Evolutionary conservation across 30 jellyfish, hydroid and myxozoan genomes (phyloP), one percentile per base, ranked within the genome.

Genomic region (Nemopilema nomurai): DNA sequence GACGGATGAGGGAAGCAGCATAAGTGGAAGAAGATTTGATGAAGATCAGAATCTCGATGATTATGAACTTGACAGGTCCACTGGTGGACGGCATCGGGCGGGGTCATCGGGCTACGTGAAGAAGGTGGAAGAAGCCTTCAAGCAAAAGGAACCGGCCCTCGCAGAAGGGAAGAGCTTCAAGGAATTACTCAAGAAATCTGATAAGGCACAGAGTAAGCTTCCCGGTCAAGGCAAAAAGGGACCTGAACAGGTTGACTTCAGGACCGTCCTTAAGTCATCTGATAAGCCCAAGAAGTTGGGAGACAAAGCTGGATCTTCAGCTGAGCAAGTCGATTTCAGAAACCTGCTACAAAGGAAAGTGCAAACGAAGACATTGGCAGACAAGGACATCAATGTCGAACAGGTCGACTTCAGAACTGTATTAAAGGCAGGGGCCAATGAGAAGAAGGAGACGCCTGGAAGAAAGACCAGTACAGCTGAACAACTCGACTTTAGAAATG

Each of bases 371-470:
- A 82, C 96, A 21, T 75, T 89, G 31, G 91, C 91, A 31, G 94
- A 94, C 51, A 89, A 85, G 51, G 99, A 84, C 9, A 27, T 73
- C 32, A 89, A 88, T 21, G 91, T 87, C 18, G 99, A 93, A 31
- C 99, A 94, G 65, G 99, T 94, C 32, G 99, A 94, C 81, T 94
- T 94, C 80, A 80, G 99, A 74, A 94, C 95, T 0, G 97, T 94
- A 25, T 82, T 94, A 27, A 86, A 81, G 69, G 79, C 82, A 33
- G 89, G 91, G 24, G 96, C 89, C 1, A 77, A 91, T 1, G 91
- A 75, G 65, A 91, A 73, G 52, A 96, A 94, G 84, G 66, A 82
- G 33, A 74, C 74, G 25, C 68, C 92, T 32, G 70, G 79, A 33
- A 75, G 87, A 49, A 86, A 89, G 64, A 27, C 78, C 18, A 77